phyloP scores from a whole-genome alignment of 2,797 vertebrate species.

The Anniella stebbinsi region DNA sequence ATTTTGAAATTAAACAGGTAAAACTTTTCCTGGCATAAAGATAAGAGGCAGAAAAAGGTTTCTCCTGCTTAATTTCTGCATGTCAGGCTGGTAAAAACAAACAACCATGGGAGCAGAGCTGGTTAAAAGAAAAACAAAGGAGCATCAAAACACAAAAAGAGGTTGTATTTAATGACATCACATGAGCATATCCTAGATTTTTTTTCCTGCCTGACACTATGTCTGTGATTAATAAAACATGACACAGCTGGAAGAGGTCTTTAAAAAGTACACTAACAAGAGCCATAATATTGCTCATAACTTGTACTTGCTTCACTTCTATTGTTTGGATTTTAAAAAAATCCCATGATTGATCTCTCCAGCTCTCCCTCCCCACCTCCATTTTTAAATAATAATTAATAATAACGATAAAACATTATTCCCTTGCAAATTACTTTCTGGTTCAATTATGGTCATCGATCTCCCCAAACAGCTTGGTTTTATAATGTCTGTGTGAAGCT shows the following conservation, averaged over 20 bases:
- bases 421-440: slow-evolving; percentile 27
- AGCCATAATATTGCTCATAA: slow-evolving; percentile 17
- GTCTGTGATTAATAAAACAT: slow-evolving; percentile 15
- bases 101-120: background rate
- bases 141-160: background rate
- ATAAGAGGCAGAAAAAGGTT: background rate
- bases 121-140: background rate
- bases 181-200: background rate
- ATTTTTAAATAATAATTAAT: background rate
- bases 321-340: slow-evolving; percentile 30
- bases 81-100: background rate
- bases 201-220: no score
- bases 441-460: slow-evolving; percentile 26
- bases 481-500: slow-evolving; percentile 42
- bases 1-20: background rate
- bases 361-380: background rate
- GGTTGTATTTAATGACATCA: background rate
- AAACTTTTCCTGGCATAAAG: background rate
- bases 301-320: slow-evolving; percentile 28
- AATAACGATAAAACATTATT: slow-evolving; percentile 22
- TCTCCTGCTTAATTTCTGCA: background rate
- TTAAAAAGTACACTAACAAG: background rate
- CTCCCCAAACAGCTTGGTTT: slow-evolving; percentile 53
- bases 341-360: background rate
- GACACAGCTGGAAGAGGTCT: slow-evolving; percentile 25